Conservation (phyloP, 2,888 invertebrate species). For the Dyspetes luteomarginatus region DNA sequence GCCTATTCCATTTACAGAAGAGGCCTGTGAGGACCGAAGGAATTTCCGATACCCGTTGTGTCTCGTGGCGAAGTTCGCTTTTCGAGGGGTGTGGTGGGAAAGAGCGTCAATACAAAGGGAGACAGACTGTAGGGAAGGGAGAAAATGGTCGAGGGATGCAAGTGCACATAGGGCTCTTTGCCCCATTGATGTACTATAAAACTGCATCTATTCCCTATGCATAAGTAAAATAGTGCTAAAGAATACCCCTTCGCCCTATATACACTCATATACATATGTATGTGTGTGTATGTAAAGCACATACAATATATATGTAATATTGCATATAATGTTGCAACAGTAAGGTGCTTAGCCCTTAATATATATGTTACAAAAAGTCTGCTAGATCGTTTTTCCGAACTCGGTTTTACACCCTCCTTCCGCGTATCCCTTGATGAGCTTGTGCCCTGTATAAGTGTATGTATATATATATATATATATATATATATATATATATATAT, state of each 20-base stretch:
- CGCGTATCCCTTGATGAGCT: constrained; percentile 63
- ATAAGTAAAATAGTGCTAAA: too few species aligned
- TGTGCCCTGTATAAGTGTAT: constrained; percentile 8
- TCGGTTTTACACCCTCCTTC: constrained; percentile 72
- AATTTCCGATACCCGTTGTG: constrained; percentile 64
- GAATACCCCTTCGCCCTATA: not conserved
- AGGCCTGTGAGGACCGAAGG: constrained; percentile 37
- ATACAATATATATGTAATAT: too few species aligned
- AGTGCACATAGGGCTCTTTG: constrained; percentile 5
- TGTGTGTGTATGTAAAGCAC: too few species aligned
- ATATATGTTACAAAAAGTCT: not conserved
- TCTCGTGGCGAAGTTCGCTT: constrained; percentile 24
- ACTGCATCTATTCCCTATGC: not conserved
- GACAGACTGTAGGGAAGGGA: not conserved
- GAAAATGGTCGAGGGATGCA: not conserved
- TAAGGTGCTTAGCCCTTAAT: too few species aligned
- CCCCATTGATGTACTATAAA: not conserved
- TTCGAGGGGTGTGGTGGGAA: not conserved
- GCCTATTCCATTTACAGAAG: constrained; percentile 33
- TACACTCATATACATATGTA: not conserved
- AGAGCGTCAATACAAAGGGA: not conserved
- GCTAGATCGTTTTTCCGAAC: constrained; percentile 67
- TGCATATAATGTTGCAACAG: too few species aligned
- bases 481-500: too few species aligned
- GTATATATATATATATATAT: too few species aligned